Base-by-base conservation (phyloP, 2,797 vertebrate genomes). In the Dallia pectoralis region DNA sequence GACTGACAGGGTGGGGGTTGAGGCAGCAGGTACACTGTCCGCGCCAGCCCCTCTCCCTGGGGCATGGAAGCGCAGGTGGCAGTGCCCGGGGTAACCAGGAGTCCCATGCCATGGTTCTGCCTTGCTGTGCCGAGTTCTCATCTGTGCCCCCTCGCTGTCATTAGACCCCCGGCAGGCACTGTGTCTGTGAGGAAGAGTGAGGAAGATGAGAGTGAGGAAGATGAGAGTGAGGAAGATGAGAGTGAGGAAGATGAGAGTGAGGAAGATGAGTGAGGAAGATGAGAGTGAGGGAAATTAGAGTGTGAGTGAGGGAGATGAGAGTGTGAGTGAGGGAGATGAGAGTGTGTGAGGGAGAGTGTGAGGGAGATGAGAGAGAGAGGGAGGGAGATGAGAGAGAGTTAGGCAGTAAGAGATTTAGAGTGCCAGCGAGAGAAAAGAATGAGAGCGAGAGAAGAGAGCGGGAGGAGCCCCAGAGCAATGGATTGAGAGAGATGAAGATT, bases 61-160 rank as follows among this genome's bases (percentile, higher is more conserved):
- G 80, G 78, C 74, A 36, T 74, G 67, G 81, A 88, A 89, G 89
- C 89, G 91, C 93, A 94, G 91, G 92, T 93, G 93, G 88, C 69
- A 85, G 86, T 87, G 88, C 89, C 75, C 80, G 70, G 91, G 90
- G 87, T 82, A 89, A 87, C 85, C 87, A 77, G 78, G 87, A 88
- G 87, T 87, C 85, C 78, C 74, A 67, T 63, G 81, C 77, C 79
- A 77, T 44, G 77, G 87, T 85, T 87, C 85, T 87, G 84, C 84
- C 81, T 86, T 86, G 69, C 76, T 84, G 85, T 88, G 80, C 81
- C 7, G 72, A 81, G 73, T 81, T 84, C 81, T 87, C 89, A 85
- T 91, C 85, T 90, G 86, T 74, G 85, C 78, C 78, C 78, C 80
- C 32, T 71, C 74, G 61, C 65, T 33, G 78, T 81, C 86, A 88